A percentile compares a stretch with the other conserved stretches of the same genome.
Evolutionary conservation across 2,888 invertebrate species (phyloP).

Genomic region (Empis stercorea): DNA sequence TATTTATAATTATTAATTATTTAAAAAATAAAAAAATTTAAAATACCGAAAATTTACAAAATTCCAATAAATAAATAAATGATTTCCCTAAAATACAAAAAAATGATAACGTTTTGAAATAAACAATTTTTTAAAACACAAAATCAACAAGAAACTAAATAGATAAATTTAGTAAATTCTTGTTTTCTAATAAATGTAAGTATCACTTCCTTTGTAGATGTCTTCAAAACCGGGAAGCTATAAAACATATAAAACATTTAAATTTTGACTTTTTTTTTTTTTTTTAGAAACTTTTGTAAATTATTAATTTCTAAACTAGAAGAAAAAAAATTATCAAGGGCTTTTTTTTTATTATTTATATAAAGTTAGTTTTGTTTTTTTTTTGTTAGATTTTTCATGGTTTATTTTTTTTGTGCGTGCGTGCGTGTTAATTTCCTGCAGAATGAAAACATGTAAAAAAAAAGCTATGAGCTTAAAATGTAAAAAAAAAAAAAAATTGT

Average conservation of each 20-base stretch:
- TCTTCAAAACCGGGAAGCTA: constrained; percentile 47
- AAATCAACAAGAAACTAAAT: background rate
- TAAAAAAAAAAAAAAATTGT: no score
- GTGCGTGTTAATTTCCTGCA: no score
- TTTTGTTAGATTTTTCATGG: constrained; percentile 11
- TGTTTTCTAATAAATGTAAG: constrained; percentile 67
- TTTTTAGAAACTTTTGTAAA: background rate
- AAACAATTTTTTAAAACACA: no score
- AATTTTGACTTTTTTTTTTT: background rate
- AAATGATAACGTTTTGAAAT: no score
- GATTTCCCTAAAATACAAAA: no score
- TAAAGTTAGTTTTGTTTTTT: background rate
- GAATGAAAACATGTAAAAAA: no score
- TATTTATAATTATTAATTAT: no score
- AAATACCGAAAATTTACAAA: no score
- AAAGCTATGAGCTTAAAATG: no score
- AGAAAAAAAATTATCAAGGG: background rate
- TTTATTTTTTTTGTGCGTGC: no score
- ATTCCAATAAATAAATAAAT: no score
- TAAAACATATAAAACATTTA: background rate
- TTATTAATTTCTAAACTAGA: background rate
- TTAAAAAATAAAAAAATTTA: no score
- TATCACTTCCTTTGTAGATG: constrained; percentile 63
- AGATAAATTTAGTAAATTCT: background rate
- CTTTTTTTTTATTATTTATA: constrained; percentile 6